phyloP scores from a whole-genome alignment of 2,113 vertebrate species.

The Coreoperca whiteheadi region DNA sequence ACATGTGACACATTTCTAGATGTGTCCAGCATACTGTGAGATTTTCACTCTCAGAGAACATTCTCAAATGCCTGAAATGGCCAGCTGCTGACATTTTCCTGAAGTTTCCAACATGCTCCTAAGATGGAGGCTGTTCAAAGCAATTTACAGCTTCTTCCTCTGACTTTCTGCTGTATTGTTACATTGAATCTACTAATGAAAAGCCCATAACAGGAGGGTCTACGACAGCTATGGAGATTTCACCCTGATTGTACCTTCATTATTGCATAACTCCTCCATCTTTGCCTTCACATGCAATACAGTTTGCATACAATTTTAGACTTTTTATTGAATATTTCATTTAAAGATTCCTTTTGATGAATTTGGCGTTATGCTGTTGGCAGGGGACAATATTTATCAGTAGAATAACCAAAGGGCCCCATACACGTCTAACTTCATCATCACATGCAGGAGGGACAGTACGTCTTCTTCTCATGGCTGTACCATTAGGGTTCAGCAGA shows the following conservation, averaged over 20 bases:
- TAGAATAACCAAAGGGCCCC: neutral
- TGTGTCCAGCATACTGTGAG: conserved; percentile 21
- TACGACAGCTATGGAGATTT: conserved; percentile 38
- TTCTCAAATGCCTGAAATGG: conserved; percentile 36
- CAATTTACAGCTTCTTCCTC: conserved; percentile 8
- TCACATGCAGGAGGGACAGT: neutral
- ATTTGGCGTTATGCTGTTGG: neutral
- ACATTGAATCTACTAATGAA: neutral
- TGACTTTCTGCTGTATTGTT: conserved; percentile 20
- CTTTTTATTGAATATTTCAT: conserved; percentile 17
- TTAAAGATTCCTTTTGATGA: conserved; percentile 21
- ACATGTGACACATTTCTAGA: conserved; percentile 1
- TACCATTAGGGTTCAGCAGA: conserved; percentile 59
- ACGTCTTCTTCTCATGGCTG: conserved; percentile 7
- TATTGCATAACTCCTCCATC: conserved; percentile 12
- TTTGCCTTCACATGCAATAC: conserved; percentile 6
- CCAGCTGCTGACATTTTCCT: conserved; percentile 29
- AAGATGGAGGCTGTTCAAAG: conserved; percentile 28
- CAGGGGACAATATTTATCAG: conserved; percentile 24
- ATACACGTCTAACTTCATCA: conserved; percentile 29
- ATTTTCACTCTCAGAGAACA: conserved; percentile 34
- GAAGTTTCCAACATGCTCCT: conserved; percentile 23
- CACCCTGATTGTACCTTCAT: conserved; percentile 24
- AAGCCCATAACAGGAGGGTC: neutral
- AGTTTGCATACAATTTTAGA: conserved; percentile 22